Evolutionary conservation across 2,888 invertebrate genomes (phyloP).

Genomic region (Standfussiana lucernea): DNA sequence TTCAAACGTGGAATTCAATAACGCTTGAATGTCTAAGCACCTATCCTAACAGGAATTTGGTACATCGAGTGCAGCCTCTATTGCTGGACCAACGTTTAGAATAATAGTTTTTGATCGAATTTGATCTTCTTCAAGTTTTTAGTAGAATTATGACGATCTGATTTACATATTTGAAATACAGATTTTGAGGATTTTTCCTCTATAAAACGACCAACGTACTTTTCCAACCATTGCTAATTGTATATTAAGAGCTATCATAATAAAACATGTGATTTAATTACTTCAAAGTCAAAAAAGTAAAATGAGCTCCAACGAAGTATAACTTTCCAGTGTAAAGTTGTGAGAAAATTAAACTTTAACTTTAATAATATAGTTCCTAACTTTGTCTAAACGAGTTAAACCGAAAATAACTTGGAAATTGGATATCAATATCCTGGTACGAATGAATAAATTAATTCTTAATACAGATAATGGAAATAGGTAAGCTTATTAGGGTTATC

Average conservation of each 20-base stretch:
- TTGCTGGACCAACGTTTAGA: not conserved
- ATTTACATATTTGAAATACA: not conserved
- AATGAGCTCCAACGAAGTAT: constrained; percentile 10
- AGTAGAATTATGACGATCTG: not conserved
- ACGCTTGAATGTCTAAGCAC: constrained; percentile 71
- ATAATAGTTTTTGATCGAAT: not conserved
- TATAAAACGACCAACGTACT: no score
- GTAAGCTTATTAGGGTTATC: constrained; percentile 64
- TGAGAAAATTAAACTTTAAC: constrained; percentile 26
- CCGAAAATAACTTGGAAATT: constrained; percentile 38
- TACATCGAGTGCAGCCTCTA: constrained; percentile 10
- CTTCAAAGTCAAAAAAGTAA: not conserved
- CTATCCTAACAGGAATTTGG: constrained; percentile 42
- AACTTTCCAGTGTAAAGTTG: constrained; percentile 5
- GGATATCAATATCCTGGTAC: constrained; percentile 42
- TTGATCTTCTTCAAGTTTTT: not conserved
- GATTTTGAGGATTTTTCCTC: not conserved
- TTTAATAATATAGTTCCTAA: constrained; percentile 26
- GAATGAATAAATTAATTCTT: constrained; percentile 62
- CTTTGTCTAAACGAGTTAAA: constrained; percentile 28
- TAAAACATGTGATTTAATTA: not conserved
- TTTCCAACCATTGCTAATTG: not conserved
- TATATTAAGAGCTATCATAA: not conserved
- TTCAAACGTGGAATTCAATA: constrained; percentile 84
- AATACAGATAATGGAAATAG: constrained; percentile 61